Evolutionary conservation across 2,888 invertebrate genomes (phyloP), one percentile per base, ranked within the genome.

Genomic region (Sepioteuthis lessoniana): DNA sequence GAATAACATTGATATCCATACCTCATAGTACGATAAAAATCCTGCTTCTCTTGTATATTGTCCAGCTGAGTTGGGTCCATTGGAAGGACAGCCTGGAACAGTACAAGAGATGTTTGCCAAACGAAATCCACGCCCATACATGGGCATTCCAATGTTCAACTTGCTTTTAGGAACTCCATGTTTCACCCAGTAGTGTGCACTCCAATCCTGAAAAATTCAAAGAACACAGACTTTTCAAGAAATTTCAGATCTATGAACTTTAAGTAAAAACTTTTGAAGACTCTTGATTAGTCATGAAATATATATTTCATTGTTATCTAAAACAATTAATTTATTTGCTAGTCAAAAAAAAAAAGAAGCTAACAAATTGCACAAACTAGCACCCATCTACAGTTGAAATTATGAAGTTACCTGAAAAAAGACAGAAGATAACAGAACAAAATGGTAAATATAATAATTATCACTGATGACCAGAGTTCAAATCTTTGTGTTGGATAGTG

Each of bases 151-250:
- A 94, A 99, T 99, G 94, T 99, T 98, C 94, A 99, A 98, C 97
- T 99, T 99, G 96, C 99, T 98, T 96, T 95, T 98, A 98, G 35
- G 99, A 98, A 19, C 99, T 98, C 94, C 99, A 98, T 96, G 99
- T 28, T 94, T 94, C 37, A 95, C 95, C 96, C 96, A 96, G 94
- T 96, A 96, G n/a, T 95, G 95, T 0, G 96, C 95, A 16, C 96
- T 96, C 96, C 96, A 96, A 31, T 95, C 96, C 97, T 97, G 94
- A 8, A 60, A 90, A 94, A 93, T 31, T 76, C n/a, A 76, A 76
- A 76, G n/a, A n/a, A 31, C 31, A 76, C 31, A n/a, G 19, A 76
- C n/a, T 16, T 76, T 76, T 21, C 4, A 76, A 76, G n/a, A 35
- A 10, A 42, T 42, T 42, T 42, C 42, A 42, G 42, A 42, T 42